Base-by-base conservation (phyloP, 1,140 invertebrate genomes). In the Aphidius gifuensis region DNA sequence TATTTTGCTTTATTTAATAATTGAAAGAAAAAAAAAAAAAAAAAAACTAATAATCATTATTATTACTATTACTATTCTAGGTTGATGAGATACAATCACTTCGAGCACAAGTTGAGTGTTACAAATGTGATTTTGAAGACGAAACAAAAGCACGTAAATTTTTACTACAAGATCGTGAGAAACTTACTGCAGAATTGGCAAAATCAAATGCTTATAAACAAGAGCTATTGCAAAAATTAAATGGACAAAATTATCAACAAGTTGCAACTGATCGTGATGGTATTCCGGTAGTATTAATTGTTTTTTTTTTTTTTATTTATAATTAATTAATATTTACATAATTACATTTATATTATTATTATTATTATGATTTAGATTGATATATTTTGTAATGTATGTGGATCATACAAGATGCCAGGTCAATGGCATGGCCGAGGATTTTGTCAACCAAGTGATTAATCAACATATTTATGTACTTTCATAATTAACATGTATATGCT, bases 371-470 rank as follows among this genome's bases (percentile, higher is more conserved):
- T 51, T 38, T 39, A 9, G 40, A 43, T 56, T 40, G 60, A 62
- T 51, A 45, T 38, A 45, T 62, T 62, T 43, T 62, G 61, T 43
- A 9, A 38, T 42, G 21, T n/a, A 1, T 62, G 61, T 39, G 61
- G 61, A 6, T 45, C 48, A 5, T 58, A 40, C 40, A 62, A 62
- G 44, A 62, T 51, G 47, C 61, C 54, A 5, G 61, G 61, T 5
- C 61, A 62, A 40, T 62, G 61, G 61, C 61, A 62, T 46, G 61
- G 61, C 6, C 54, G 47, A 38, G 61, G 61, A 43, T 51, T 49
- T 6, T 62, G 61, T 45, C 61, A 62, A n/a, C 54, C 61, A 4
- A 23, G 39, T 62, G 61, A 62, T 56, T 58, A 62, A 58, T 9
- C 1, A 38, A 38, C 16, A 32, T 32, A 32, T 4, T 32, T 32